These are phyloP conservation scores for Pseudochirops corinnae DNA, from an alignment of 2,797 vertebrate species.

Conservation along the genomic window DNA sequence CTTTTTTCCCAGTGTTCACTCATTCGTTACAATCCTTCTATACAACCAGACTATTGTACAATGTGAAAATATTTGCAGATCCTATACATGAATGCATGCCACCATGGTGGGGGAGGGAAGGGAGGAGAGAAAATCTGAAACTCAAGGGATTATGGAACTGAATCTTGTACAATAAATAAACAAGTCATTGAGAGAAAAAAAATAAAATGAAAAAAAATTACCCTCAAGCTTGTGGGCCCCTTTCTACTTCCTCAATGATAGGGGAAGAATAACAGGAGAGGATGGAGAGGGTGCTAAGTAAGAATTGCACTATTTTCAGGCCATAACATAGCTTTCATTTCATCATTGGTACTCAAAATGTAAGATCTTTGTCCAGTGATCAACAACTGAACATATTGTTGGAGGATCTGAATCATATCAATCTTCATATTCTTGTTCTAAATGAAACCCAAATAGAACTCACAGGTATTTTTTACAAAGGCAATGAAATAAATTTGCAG, in stretches of 20 bases:
- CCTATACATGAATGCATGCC: too few species aligned
- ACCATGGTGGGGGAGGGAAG: too few species aligned
- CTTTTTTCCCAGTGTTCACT: too few species aligned
- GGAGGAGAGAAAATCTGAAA: too few species aligned
- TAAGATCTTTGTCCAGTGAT: background rate
- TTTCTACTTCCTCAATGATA: background rate
- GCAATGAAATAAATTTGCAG: background rate
- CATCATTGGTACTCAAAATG: background rate
- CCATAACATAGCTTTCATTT: background rate
- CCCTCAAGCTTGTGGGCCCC: background rate
- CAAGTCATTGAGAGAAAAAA: too few species aligned
- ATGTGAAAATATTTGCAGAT: too few species aligned
- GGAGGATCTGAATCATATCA: background rate
- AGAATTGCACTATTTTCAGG: background rate
- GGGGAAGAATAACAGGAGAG: background rate
- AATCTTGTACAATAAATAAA: too few species aligned
- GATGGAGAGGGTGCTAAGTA: background rate
- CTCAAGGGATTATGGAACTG: too few species aligned
- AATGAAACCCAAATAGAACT: background rate
- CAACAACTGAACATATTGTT: background rate
- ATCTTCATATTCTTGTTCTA: background rate
- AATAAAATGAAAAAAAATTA: background rate
- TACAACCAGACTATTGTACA: too few species aligned
- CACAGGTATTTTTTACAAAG: background rate
- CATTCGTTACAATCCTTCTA: too few species aligned